Evolutionary conservation across 2,113 vertebrate genomes (phyloP).

Genomic region (Triplophysa dalaica): DNA sequence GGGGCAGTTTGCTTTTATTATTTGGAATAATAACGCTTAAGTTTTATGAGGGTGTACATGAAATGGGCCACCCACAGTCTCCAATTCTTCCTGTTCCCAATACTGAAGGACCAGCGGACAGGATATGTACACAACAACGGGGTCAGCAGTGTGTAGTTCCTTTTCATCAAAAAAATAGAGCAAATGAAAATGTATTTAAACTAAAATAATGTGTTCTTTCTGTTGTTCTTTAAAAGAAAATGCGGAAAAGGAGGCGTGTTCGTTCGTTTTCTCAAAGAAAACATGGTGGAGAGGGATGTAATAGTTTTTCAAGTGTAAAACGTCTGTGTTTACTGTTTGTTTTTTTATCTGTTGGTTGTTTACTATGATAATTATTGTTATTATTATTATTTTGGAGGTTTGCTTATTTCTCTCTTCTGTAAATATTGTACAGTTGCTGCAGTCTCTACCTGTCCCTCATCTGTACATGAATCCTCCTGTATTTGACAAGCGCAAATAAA

Average conservation of each 20-base stretch:
- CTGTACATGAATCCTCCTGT: conserved; percentile 75
- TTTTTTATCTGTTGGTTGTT: conserved; percentile 72
- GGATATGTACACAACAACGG: conserved; percentile 27
- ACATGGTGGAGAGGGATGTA: conserved; percentile 54
- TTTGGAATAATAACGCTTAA: conserved; percentile 63
- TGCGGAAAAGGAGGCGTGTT: conserved; percentile 51
- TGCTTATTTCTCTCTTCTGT: conserved; percentile 67
- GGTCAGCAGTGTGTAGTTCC: conserved; percentile 57
- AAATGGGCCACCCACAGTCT: conserved; percentile 56
- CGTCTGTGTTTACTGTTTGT: conserved; percentile 69
- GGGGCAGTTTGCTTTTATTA: conserved; percentile 66
- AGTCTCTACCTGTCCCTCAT: conserved; percentile 68
- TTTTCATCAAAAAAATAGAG: conserved; percentile 55
- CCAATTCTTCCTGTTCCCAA: conserved; percentile 42
- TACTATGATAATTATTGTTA: conserved; percentile 64
- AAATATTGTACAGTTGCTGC: conserved; percentile 78
- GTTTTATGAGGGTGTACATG: conserved; percentile 66
- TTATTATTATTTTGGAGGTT: conserved; percentile 61
- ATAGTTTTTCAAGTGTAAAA: conserved; percentile 61
- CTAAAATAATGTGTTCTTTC: conserved; percentile 59
- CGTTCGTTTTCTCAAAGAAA: conserved; percentile 66
- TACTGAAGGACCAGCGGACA: conserved; percentile 31
- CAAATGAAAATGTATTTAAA: conserved; percentile 61
- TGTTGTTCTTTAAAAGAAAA: conserved; percentile 70
- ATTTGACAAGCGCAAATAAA: conserved; percentile 77